Evolutionary conservation across 64 coral and sea anemone genomes (phyloP).

Genomic region (Actinia tenebrosa): DNA sequence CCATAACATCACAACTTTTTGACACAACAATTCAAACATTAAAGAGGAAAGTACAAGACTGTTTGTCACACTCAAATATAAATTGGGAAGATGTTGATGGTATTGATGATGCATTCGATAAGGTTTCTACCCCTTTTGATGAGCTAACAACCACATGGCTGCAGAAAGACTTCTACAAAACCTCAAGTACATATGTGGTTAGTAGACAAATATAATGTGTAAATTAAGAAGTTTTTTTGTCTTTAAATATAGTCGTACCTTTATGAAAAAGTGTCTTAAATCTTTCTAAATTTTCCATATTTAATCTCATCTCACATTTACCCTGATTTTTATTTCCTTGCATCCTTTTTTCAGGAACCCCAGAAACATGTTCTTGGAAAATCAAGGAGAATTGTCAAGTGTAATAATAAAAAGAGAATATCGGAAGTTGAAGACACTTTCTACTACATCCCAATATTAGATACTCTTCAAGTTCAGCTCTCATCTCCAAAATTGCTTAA

Average conservation of each 20-base stretch:
- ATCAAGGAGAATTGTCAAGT: neutral
- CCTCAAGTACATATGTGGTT: too few species aligned
- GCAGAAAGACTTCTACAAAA: neutral
- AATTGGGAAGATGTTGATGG: neutral
- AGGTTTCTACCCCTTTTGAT: neutral
- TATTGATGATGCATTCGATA: neutral
- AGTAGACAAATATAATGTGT: too few species aligned
- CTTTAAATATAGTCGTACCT: too few species aligned
- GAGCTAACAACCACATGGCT: neutral
- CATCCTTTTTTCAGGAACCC: conserved; percentile 32
- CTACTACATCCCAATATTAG: neutral
- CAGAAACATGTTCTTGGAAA: conserved; percentile 21
- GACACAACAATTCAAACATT: neutral
- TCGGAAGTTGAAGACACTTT: neutral
- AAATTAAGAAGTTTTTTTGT: too few species aligned
- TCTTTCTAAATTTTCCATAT: too few species aligned
- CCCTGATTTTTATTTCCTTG: too few species aligned
- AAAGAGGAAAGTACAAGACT: neutral
- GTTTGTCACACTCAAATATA: neutral
- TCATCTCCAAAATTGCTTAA: conserved; percentile 30
- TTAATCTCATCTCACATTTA: too few species aligned
- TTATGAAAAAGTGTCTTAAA: too few species aligned
- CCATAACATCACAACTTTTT: too few species aligned
- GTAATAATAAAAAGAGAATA: conserved; percentile 8
- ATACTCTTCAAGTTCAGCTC: conserved; percentile 12